A percentile compares a stretch with the other conserved stretches of the same genome.
Conservation (phyloP, 2,888 invertebrate species). For the Poecilus cupreus region DNA sequence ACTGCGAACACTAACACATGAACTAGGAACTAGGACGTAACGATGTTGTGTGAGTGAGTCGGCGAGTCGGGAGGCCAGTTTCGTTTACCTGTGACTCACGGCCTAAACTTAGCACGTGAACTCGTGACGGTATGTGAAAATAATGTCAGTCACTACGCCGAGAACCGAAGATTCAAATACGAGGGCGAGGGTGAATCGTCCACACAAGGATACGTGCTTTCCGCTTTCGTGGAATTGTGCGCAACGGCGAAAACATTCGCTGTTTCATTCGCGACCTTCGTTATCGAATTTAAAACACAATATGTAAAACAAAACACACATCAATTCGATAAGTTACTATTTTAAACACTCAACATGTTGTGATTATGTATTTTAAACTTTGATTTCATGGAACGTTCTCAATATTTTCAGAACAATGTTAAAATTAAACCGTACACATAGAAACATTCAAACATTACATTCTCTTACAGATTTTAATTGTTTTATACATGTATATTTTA, state of each 20-base stretch:
- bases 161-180: neutral
- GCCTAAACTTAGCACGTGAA: constrained; percentile 43
- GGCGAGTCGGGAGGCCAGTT: neutral
- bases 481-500: too few relatives aligned
- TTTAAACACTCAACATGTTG: too few relatives aligned
- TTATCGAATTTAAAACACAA: neutral
- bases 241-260: neutral
- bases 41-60: too few relatives aligned
- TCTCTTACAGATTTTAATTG: too few relatives aligned
- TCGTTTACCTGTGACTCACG: constrained; percentile 46
- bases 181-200: neutral
- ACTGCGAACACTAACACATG: neutral
- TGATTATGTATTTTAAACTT: too few relatives aligned
- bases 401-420: too few relatives aligned
- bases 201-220: neutral
- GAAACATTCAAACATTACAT: too few relatives aligned
- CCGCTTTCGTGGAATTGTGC: neutral
- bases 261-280: neutral
- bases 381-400: too few relatives aligned
- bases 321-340: too few relatives aligned
- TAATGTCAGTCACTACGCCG: constrained; percentile 8
- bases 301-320: neutral
- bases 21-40: too few relatives aligned
- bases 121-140: constrained; percentile 42
- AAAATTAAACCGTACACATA: too few relatives aligned